Percentiles rank a stretch among this genome's conserved stretches.
phyloP scores from a whole-genome alignment of 1,140 invertebrate genomes.

The Nephotettix cincticeps region DNA sequence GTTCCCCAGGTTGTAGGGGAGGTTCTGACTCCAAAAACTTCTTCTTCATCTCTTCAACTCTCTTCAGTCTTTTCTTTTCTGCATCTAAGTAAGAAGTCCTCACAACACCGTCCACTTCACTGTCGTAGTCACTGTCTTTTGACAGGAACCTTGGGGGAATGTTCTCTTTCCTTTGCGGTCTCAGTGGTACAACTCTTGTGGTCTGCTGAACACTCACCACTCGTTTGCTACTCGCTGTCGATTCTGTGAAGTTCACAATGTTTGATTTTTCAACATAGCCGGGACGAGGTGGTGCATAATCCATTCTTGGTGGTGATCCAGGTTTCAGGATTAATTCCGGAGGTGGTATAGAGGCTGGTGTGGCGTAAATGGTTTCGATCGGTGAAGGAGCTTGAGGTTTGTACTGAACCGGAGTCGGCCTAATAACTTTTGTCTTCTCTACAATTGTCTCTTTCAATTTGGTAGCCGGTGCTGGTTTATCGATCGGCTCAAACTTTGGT shows the following conservation, averaged over 20 bases:
- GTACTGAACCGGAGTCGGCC: constrained; percentile 50
- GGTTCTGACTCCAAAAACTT: constrained; percentile 45
- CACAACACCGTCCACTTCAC: constrained; percentile 58
- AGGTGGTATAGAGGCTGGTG: constrained; percentile 45
- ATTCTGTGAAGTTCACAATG: constrained; percentile 65
- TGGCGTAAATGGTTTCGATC: constrained; percentile 43
- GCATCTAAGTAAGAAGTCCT: constrained; percentile 50
- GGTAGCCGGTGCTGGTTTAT: constrained; percentile 45
- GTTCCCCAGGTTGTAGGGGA: constrained; percentile 55
- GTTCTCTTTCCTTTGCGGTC: background rate
- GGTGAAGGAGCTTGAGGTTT: constrained; percentile 44
- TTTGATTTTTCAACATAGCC: constrained; percentile 60
- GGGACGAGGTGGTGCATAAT: constrained; percentile 54
- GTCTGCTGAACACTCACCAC: constrained; percentile 68
- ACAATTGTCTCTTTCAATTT: constrained; percentile 40
- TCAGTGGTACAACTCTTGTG: constrained; percentile 59
- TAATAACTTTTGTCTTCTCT: constrained; percentile 46
- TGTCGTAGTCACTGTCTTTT: constrained; percentile 72
- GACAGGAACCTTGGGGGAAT: constrained; percentile 52
- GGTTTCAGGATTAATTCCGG: constrained; percentile 51
- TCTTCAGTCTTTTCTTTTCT: constrained; percentile 45
- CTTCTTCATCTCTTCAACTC: constrained; percentile 47
- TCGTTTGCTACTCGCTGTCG: constrained; percentile 61
- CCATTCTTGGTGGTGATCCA: constrained; percentile 58
- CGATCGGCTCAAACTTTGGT: constrained; percentile 59